These are phyloP conservation scores for Conops quadrifasciatus DNA, from an alignment of 2,888 invertebrate species.

Conservation along the genomic window DNA sequence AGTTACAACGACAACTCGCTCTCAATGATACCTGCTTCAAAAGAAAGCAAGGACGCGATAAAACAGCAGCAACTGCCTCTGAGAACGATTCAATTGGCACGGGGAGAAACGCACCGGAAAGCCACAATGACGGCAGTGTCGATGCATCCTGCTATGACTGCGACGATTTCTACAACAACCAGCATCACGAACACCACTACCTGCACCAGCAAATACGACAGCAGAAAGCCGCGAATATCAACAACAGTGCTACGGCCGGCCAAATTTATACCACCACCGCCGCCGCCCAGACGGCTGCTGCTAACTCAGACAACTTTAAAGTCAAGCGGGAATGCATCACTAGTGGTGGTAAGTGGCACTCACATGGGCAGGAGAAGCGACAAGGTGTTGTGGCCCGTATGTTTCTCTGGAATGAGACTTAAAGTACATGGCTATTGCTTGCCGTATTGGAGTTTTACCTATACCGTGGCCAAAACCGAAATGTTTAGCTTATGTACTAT, in stretches of 20 bases:
- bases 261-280: slow-evolving; percentile 56
- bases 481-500: no score
- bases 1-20: slow-evolving; percentile 39
- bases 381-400: slow-evolving; percentile 5
- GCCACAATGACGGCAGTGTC: slow-evolving; percentile 49
- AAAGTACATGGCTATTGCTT: no score
- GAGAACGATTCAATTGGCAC: background rate
- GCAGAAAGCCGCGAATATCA: slow-evolving; percentile 45
- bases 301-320: slow-evolving; percentile 61
- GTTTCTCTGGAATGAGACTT: no score
- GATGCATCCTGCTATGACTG: slow-evolving; percentile 60
- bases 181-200: slow-evolving; percentile 69
- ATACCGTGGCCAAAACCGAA: no score
- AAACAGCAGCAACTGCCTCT: slow-evolving; percentile 36
- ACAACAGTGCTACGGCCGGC: slow-evolving; percentile 41
- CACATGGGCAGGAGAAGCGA: background rate
- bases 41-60: slow-evolving; percentile 39
- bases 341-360: slow-evolving; percentile 44
- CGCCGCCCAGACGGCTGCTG: slow-evolving; percentile 63
- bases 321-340: slow-evolving; percentile 45
- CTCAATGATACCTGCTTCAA: slow-evolving; percentile 34
- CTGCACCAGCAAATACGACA: slow-evolving; percentile 48
- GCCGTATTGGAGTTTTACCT: no score
- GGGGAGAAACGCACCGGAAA: slow-evolving; percentile 13
- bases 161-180: slow-evolving; percentile 69